phyloP scores from a whole-genome alignment of 2,797 vertebrate species.

The Huso huso region DNA sequence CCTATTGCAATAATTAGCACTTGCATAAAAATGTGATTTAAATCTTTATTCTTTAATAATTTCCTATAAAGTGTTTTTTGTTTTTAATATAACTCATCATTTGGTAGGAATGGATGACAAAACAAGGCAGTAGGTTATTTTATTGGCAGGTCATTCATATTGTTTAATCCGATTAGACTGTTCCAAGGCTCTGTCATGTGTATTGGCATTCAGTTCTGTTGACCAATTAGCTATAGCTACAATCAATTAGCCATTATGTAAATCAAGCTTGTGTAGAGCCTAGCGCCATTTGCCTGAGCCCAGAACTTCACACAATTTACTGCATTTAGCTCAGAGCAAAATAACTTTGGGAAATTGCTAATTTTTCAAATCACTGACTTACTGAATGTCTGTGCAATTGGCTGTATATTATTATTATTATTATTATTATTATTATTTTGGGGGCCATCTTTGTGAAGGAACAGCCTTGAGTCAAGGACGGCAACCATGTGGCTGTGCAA shows the following conservation, averaged over 20 bases:
- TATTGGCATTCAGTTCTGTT: constrained; percentile 7
- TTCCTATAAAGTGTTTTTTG: not conserved
- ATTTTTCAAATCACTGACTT: constrained; percentile 1
- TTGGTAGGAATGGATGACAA: constrained; percentile 1
- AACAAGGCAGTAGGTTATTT: not conserved
- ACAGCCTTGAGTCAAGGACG: too few species aligned
- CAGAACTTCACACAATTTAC: constrained; percentile 1
- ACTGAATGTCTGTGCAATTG: not conserved
- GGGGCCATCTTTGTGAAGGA: too few species aligned
- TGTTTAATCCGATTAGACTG: not conserved
- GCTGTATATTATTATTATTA: not conserved
- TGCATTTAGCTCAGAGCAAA: not conserved
- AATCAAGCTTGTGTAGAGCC: not conserved
- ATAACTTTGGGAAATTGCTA: constrained; percentile 6
- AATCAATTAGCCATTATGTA: constrained; percentile 16
- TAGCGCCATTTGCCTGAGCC: not conserved
- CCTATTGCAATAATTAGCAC: not conserved
- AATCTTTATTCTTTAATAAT: not conserved
- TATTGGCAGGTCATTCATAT: constrained; percentile 4
- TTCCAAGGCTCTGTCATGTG: not conserved
- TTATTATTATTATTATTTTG: too few species aligned
- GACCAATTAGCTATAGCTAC: constrained; percentile 21
- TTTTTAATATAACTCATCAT: not conserved
- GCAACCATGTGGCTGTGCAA: too few species aligned
- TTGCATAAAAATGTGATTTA: not conserved